Evolutionary conservation across 2,888 invertebrate species (phyloP), one percentile per base, ranked within the genome.

Genomic region (Watsonalla binaria): DNA sequence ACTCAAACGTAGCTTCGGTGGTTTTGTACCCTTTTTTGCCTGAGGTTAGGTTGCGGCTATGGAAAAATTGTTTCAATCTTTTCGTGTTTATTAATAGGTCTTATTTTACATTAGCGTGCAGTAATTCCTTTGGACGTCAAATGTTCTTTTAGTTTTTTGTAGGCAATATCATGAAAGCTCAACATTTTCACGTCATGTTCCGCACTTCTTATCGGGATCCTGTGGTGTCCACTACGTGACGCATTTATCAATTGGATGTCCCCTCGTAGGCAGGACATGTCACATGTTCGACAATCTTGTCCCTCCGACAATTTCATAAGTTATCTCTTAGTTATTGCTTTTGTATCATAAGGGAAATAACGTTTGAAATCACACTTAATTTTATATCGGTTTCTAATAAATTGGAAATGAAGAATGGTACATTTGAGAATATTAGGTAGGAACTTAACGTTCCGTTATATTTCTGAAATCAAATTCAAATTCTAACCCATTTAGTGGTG

Each of bases 1-100:
- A 79, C 79, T 74, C 75, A 72, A 81, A 72, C 78, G 76, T 74
- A 78, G 76, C 76, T 76, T 73, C 67, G 66, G 79, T 54, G 80
- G 81, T 82, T 79, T 74, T 64, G 60, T 70, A 67, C 60, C 63
- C 72, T 84, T 83, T 82, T 83, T 80, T 78, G 72, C 68, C 76
- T 80, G 79, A 76, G 81, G 81, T 76, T 78, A 57, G 65, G 66
- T 70, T 82, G 81, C 75, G 81, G 80, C 74, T 70, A 64, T 66
- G 70, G 68, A 68, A 78, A 74, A 80, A 77, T 77, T 80, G 77
- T 78, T 82, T 79, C 68, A 74, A 70, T 68, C 71, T 66, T 71
- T 76, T 76, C 74, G 72, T 76, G 74, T 72, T 77, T 66, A 68
- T 76, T 72, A 68, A 69, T 68, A 66, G 63, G 67, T 69, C 65